Base-by-base conservation (phyloP, 1,140 invertebrate genomes). In the Apolygus lucorum region DNA sequence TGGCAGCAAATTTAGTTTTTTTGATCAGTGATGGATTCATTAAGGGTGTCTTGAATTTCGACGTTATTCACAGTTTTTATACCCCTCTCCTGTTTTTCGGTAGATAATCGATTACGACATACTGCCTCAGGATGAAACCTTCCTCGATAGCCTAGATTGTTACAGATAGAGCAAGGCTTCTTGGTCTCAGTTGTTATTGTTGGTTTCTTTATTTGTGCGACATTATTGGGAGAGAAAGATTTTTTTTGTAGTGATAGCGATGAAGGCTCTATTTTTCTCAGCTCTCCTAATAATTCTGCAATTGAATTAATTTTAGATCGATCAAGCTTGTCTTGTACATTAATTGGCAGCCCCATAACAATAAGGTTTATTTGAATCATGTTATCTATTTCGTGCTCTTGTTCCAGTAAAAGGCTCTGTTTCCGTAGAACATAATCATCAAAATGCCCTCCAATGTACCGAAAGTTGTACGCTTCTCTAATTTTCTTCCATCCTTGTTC, bases 391-490 rank as follows among this genome's bases (percentile, higher is more conserved):
- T 8, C 54, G 8, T 14, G 24, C 24, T 62, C 54, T 25, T 74
- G 25, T 74, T 66, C 24, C 76, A 74, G 59, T 76, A 68, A 67
- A 76, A 70, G 54, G 75, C 72, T 76, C 72, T 74, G 74, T 70
- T 76, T 77, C 71, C 72, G 77, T 34, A 73, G 68, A 2, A 74
- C 76, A 77, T 78, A 77, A 73, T 76, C 75, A 69, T 77, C 52
- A 62, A 77, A 74, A 8, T 74, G 74, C 17, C 76, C 75, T 52
- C 52, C 11, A 73, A 72, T 59, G 68, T 76, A 77, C 28, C 70
- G 77, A 71, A 72, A 78, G 63, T 52, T 64, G 68, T 75, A 72
- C 26, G 75, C 76, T 73, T 77, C 78, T 69, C 66, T 77, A 0
- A 76, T n/a, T n/a, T n/a, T n/a, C n/a, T n/a, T n/a, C n/a, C n/a